Conservation (phyloP, 1,140 invertebrate genomes). For the Temnothorax curvispinosus region DNA sequence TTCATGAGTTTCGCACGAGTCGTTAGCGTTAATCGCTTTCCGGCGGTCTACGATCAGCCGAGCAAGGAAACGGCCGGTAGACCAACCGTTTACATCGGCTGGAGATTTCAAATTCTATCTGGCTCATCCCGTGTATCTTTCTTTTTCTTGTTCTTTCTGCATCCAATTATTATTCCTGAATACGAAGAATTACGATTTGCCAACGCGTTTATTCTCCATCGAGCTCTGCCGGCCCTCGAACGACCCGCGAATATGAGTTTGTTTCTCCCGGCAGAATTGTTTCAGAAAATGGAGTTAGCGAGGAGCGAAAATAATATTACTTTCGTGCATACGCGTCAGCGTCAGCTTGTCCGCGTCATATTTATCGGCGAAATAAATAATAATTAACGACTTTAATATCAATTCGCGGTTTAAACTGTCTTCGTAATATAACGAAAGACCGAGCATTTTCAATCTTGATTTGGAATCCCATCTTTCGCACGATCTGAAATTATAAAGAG, state of each 20-base stretch:
- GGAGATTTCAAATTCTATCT: conserved; percentile 82
- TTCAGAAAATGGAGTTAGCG: conserved; percentile 5
- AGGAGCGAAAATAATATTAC: conserved; percentile 30
- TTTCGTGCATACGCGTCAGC: neutral
- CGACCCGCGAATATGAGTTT: conserved; percentile 10
- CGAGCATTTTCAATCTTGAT: neutral
- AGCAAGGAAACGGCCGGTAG: conserved; percentile 65
- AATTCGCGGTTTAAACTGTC: neutral
- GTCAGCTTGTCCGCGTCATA: neutral
- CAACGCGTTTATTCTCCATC: conserved; percentile 51
- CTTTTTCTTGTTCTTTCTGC: neutral
- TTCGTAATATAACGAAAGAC: neutral
- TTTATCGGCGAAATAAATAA: conserved; percentile 31
- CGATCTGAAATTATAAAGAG: neutral
- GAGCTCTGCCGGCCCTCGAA: neutral
- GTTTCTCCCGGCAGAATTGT: neutral
- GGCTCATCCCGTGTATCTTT: conserved; percentile 21
- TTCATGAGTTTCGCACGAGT: conserved; percentile 70
- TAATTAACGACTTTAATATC: conserved; percentile 24
- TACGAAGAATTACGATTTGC: conserved; percentile 74
- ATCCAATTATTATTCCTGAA: conserved; percentile 76
- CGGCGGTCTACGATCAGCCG: conserved; percentile 65
- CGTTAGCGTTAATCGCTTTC: conserved; percentile 84
- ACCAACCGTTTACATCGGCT: conserved; percentile 77
- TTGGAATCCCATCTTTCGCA: neutral